These are phyloP conservation scores for Chloroclystis v-ata DNA, from an alignment of 2,888 invertebrate genomes.

Conservation along the genomic window DNA sequence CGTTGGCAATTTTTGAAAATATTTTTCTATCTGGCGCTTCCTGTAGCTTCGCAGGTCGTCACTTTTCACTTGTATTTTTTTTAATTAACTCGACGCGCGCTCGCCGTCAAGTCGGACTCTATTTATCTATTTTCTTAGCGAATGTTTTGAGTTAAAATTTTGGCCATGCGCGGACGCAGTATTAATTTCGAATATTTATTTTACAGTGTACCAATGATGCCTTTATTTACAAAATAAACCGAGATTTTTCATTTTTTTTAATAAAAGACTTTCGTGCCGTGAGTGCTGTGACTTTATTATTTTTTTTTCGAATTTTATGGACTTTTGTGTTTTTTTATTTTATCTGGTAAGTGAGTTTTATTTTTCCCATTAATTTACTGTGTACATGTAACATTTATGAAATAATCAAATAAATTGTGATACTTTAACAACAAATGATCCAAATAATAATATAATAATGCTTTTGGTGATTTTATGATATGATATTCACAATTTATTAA, in stretches of 20 bases:
- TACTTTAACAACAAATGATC: too few relatives aligned
- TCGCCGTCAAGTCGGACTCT: slow-evolving; percentile 51
- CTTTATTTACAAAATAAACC: slow-evolving; percentile 46
- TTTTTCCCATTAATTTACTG: slow-evolving; percentile 26
- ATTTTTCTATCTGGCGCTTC: slow-evolving; percentile 61
- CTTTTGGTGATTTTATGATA: too few relatives aligned
- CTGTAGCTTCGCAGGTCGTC: slow-evolving; percentile 55
- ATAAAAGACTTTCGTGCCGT: slow-evolving; percentile 62
- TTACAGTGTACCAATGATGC: slow-evolving; percentile 59
- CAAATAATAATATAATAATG: too few relatives aligned
- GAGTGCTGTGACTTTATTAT: slow-evolving; percentile 68
- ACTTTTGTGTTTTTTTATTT: slow-evolving; percentile 60
- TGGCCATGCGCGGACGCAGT: slow-evolving; percentile 47
- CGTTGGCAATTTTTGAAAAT: slow-evolving; percentile 72
- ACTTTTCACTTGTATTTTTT: slow-evolving; percentile 64
- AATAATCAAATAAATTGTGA: too few relatives aligned
- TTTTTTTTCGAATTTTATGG: slow-evolving; percentile 53
- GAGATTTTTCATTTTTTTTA: slow-evolving; percentile 52
- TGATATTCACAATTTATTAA: too few relatives aligned
- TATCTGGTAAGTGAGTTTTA: slow-evolving; percentile 63
- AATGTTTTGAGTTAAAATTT: slow-evolving; percentile 54
- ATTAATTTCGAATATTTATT: slow-evolving; percentile 37
- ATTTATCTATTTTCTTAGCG: slow-evolving; percentile 43
- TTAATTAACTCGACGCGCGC: slow-evolving; percentile 58
- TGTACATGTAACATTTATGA: too few relatives aligned